Evolutionary conservation across 2,113 vertebrate genomes (phyloP).

Genomic region (Tetrax tetrax): DNA sequence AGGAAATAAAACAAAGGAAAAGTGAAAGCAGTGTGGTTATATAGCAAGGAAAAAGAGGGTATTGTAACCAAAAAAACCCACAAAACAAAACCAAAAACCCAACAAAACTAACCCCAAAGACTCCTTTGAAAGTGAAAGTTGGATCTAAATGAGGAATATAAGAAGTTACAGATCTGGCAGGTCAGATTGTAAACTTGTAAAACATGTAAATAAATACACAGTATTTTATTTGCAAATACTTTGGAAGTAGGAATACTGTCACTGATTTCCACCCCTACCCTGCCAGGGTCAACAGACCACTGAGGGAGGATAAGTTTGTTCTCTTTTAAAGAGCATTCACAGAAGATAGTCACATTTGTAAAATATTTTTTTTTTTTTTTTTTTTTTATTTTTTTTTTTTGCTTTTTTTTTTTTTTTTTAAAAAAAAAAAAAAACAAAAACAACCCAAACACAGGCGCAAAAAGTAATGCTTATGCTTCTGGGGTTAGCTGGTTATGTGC

Average conservation of each 20-base stretch:
- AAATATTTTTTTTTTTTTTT: neutral
- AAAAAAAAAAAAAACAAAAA: neutral
- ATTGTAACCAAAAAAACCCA: neutral
- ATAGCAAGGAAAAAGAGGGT: neutral
- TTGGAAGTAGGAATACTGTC: neutral
- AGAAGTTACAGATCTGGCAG: neutral
- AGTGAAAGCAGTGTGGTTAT: neutral
- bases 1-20: neutral
- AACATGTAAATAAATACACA: neutral
- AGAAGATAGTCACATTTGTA: neutral
- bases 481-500: neutral
- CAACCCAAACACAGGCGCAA: neutral
- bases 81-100: neutral
- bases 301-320: neutral
- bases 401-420: too few species aligned
- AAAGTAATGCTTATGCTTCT: neutral
- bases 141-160: neutral
- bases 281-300: neutral
- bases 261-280: neutral
- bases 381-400: too few species aligned
- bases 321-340: neutral
- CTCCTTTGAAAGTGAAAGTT: neutral
- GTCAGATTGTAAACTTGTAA: neutral
- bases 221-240: neutral
- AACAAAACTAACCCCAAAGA: neutral